phyloP scores from a whole-genome alignment of 2,113 vertebrate species.

The Trematocara nigrifrons region DNA sequence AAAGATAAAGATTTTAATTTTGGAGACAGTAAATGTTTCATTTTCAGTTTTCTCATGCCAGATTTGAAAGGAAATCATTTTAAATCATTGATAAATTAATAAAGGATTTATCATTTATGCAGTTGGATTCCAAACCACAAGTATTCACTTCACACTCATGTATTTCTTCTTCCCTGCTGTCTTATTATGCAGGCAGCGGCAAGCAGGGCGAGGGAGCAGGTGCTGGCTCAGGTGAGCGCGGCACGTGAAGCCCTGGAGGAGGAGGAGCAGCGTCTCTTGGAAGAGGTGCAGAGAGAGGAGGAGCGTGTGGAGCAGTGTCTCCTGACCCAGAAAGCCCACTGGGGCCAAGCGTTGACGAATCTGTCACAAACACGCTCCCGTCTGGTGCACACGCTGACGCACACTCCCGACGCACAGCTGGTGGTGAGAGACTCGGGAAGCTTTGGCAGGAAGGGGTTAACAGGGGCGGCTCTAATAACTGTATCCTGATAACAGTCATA shows the following conservation, averaged over 20 bases:
- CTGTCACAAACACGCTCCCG: slow-evolving; percentile 77
- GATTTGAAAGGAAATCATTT: background rate
- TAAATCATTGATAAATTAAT: background rate
- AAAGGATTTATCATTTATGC: background rate
- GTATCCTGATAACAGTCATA: background rate
- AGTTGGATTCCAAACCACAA: background rate
- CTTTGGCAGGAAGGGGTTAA: background rate
- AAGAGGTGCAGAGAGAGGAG: slow-evolving; percentile 83
- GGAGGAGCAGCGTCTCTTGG: slow-evolving; percentile 87
- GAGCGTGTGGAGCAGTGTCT: slow-evolving; percentile 89
- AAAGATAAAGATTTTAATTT: background rate
- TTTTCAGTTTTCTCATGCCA: background rate
- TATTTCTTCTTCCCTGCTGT: background rate
- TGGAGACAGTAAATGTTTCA: background rate
- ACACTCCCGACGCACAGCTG: slow-evolving; percentile 76
- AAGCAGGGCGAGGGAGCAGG: slow-evolving; percentile 73
- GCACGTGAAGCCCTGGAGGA: slow-evolving; percentile 81
- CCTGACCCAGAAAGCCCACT: slow-evolving; percentile 86
- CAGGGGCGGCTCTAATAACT: background rate
- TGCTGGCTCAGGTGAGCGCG: slow-evolving; percentile 77
- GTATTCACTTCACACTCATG: background rate
- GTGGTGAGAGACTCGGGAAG: slow-evolving; percentile 73
- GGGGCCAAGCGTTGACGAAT: slow-evolving; percentile 77
- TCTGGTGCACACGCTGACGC: slow-evolving; percentile 85
- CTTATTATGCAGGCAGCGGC: slow-evolving; percentile 67